Percentiles rank a stretch among this genome's conserved stretches.
These are phyloP conservation scores for Helicoverpa armigera DNA, from an alignment of 1,140 invertebrate species.

Conservation along the genomic window DNA sequence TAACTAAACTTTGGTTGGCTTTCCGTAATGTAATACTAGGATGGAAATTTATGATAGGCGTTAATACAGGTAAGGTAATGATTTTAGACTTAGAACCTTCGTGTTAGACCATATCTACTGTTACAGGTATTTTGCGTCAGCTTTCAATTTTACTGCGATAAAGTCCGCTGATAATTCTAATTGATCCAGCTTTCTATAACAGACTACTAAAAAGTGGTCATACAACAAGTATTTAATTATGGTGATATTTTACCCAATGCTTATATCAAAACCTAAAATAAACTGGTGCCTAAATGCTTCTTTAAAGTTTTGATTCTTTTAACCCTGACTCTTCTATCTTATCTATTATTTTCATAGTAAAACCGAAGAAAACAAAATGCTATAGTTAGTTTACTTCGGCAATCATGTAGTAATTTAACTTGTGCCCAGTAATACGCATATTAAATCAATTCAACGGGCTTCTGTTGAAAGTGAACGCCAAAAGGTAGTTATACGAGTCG, in stretches of 20 bases:
- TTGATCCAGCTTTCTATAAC: too few relatives aligned
- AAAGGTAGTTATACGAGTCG: slow-evolving; percentile 37
- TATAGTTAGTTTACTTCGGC: background rate
- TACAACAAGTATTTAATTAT: too few relatives aligned
- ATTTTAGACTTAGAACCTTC: too few relatives aligned
- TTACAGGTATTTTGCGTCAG: too few relatives aligned
- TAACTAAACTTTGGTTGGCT: background rate
- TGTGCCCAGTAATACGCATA: background rate
- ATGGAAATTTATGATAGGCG: too few relatives aligned
- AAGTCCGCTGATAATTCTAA: too few relatives aligned
- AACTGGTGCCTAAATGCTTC: background rate
- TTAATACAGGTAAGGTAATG: too few relatives aligned
- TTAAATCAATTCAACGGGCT: slow-evolving; percentile 12
- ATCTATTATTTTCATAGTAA: background rate
- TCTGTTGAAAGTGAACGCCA: slow-evolving; percentile 48
- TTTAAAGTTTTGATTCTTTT: background rate
- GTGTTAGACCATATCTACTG: too few relatives aligned
- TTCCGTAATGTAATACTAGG: background rate
- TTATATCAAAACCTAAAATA: too few relatives aligned
- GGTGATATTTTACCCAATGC: too few relatives aligned
- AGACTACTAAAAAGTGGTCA: too few relatives aligned
- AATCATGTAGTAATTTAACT: background rate
- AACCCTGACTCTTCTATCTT: background rate
- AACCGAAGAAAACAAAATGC: background rate
- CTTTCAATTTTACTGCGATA: too few relatives aligned